A percentile compares a stretch with the other conserved stretches of the same genome.
Evolutionary conservation across 2,888 invertebrate genomes (phyloP).

Genomic region (Tachystola acroxantha): DNA sequence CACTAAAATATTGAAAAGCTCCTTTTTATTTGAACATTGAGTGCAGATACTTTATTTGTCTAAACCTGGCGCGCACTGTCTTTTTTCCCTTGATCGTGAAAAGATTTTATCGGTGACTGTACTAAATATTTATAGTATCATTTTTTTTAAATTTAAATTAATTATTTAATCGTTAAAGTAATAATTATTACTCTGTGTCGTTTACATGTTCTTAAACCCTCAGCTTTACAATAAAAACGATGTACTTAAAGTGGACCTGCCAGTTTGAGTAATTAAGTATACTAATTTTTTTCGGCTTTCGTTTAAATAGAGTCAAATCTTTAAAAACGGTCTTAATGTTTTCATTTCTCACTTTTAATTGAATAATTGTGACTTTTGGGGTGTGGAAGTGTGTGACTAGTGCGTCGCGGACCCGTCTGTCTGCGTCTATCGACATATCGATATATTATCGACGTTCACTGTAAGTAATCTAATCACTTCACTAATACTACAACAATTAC

Average conservation of each 20-base stretch:
- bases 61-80: conserved; percentile 73
- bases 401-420: conserved; percentile 57
- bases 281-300: background rate
- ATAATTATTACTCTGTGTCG: too few relatives aligned
- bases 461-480: conserved; percentile 42
- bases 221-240: too few relatives aligned
- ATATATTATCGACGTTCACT: conserved; percentile 39
- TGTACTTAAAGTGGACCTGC: too few relatives aligned
- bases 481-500: conserved; percentile 76
- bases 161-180: too few relatives aligned
- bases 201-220: too few relatives aligned
- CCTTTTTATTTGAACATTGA: conserved; percentile 78
- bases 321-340: too few relatives aligned
- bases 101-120: background rate
- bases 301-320: background rate
- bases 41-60: conserved; percentile 75
- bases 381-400: conserved; percentile 46
- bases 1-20: conserved; percentile 75
- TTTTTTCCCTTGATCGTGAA: conserved; percentile 12
- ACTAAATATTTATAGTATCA: background rate
- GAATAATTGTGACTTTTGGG: too few relatives aligned
- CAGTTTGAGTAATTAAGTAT: background rate
- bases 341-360: too few relatives aligned
- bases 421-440: conserved; percentile 28
- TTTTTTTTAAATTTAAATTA: too few relatives aligned